Percentiles rank a stretch among this genome's conserved stretches.
Evolutionary conservation across 2,888 invertebrate species (phyloP).

Genomic region (Spatulosminthurus flaviceps): DNA sequence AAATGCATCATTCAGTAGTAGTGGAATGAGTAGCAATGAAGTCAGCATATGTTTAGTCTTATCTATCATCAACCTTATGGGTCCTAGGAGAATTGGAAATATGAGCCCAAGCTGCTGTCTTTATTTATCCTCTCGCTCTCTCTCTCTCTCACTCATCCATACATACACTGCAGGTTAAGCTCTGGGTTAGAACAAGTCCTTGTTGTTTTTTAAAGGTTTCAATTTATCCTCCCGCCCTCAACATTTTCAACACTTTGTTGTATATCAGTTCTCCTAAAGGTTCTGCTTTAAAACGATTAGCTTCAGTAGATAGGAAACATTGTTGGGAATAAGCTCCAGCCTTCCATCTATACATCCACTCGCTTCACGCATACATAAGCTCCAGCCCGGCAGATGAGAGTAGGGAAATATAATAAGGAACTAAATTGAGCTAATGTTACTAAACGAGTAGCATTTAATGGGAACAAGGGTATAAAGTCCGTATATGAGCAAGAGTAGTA

Average conservation of each 20-base stretch:
- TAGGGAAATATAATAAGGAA: background rate
- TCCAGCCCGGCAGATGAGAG: background rate
- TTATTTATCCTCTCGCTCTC: background rate
- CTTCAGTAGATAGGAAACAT: no score
- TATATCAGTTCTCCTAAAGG: background rate
- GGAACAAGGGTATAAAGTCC: background rate
- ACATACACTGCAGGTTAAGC: background rate
- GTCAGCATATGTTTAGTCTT: constrained; percentile 48
- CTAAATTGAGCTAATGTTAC: constrained; percentile 2
- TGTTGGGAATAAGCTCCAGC: no score
- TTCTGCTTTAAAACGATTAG: constrained; percentile 3
- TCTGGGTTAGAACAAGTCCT: constrained; percentile 14
- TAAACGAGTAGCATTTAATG: constrained; percentile 2
- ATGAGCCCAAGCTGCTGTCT: constrained; percentile 14
- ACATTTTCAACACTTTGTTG: constrained; percentile 4
- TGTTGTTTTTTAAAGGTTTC: constrained; percentile 4
- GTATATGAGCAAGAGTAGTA: background rate
- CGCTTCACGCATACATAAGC: no score
- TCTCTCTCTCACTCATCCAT: background rate
- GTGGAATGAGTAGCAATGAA: background rate
- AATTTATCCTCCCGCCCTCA: background rate
- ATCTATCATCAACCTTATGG: constrained; percentile 62
- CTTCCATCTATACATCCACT: no score
- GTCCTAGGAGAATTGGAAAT: constrained; percentile 55
- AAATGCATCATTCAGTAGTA: no score